phyloP scores from a whole-genome alignment of 2,113 vertebrate genomes.

The Petromus typicus region DNA sequence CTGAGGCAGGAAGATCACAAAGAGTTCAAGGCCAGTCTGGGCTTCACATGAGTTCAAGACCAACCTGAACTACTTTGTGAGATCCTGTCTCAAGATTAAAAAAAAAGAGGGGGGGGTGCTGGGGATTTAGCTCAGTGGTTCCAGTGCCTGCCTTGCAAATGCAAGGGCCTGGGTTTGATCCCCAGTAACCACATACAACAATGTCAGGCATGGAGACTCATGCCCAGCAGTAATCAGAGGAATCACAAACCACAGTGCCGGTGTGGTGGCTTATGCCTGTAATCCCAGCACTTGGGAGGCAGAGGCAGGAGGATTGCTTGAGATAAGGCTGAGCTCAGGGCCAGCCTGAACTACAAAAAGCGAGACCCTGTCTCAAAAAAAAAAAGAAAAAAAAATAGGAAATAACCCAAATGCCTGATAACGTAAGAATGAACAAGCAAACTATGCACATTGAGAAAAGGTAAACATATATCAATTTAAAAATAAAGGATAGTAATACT shows the following conservation, averaged over 20 bases:
- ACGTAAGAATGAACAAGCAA: constrained; percentile 17
- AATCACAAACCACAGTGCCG: too few species aligned
- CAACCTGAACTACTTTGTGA: neutral
- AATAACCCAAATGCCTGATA: constrained; percentile 19
- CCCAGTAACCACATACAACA: too few species aligned
- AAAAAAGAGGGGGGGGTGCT: too few species aligned
- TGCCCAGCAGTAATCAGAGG: too few species aligned
- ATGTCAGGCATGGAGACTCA: too few species aligned
- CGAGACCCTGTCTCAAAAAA: too few species aligned
- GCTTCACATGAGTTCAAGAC: neutral
- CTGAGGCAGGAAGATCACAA: neutral
- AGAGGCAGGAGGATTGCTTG: too few species aligned
- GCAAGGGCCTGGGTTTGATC: too few species aligned
- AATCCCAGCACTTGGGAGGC: too few species aligned
- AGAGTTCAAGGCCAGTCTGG: neutral
- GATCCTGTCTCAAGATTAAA: neutral
- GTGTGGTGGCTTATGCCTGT: too few species aligned
- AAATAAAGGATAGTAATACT: constrained; percentile 29
- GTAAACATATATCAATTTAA: neutral
- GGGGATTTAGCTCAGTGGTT: too few species aligned
- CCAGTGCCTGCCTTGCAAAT: too few species aligned
- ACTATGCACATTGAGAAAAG: constrained; percentile 14
- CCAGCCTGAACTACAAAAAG: neutral
- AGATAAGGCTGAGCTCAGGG: neutral
- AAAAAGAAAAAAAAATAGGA: neutral